Conservation (phyloP, 2,888 invertebrate genomes). For the Bellardia pandia region DNA sequence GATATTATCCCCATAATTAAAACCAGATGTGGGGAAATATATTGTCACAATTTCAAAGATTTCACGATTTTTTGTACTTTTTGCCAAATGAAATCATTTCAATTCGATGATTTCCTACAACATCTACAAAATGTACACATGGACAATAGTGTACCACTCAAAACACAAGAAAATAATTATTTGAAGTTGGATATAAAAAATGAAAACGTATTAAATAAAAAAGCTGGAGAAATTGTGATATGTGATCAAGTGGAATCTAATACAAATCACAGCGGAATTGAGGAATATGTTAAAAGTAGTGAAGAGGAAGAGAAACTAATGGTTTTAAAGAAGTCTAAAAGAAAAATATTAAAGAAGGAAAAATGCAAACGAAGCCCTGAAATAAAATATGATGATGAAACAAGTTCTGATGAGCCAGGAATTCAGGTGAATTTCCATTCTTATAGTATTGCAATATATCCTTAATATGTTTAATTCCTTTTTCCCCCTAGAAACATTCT, state of each 20-base stretch:
- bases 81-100: conserved; percentile 79
- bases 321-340: conserved; percentile 27
- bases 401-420: neutral
- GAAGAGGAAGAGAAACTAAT: conserved; percentile 19
- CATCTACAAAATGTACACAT: neutral
- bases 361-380: neutral
- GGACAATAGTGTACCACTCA: neutral
- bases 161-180: neutral
- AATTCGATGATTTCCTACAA: conserved; percentile 78
- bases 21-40: conserved; percentile 80
- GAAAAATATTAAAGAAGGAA: neutral
- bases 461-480: neutral
- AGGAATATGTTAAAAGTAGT: neutral
- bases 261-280: conserved; percentile 23
- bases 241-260: neutral
- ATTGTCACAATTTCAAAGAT: conserved; percentile 77
- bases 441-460: too few species aligned
- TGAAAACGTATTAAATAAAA: neutral
- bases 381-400: neutral
- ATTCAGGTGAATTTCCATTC: neutral
- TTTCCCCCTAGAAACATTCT: neutral
- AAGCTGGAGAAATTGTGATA: conserved; percentile 11
- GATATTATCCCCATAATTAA: conserved; percentile 63
- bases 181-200: conserved; percentile 32
- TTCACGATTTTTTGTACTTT: conserved; percentile 79